phyloP scores from a whole-genome alignment of 1,140 invertebrate species.

The Anastatus disparis region DNA sequence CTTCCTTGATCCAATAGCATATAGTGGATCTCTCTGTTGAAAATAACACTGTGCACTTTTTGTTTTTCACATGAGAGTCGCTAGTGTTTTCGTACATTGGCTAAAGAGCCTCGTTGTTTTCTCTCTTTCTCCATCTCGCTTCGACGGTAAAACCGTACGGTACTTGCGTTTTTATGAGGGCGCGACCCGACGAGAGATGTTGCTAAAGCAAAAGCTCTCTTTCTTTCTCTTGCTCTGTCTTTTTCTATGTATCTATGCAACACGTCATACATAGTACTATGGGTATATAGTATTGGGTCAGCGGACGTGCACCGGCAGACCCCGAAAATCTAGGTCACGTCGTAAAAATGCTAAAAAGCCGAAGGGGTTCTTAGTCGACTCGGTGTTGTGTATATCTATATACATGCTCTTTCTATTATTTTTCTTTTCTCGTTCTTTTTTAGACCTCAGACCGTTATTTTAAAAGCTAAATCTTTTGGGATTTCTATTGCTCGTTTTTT shows the following conservation, averaged over 20 bases:
- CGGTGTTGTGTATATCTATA: too few species aligned
- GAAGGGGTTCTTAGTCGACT: conserved; percentile 23
- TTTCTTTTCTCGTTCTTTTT: not conserved
- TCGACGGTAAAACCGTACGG: conserved; percentile 38
- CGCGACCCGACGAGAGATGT: conserved; percentile 16
- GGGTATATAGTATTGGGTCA: conserved; percentile 9
- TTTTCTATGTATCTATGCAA: not conserved
- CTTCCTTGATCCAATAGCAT: not conserved
- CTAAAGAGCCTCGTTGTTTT: conserved; percentile 10
- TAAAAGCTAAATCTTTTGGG: not conserved
- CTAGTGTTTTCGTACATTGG: not conserved
- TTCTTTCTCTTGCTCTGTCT: not conserved
- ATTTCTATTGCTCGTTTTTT: too few species aligned
- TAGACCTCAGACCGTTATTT: not conserved
- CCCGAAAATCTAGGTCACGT: conserved; percentile 25
- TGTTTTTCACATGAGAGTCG: not conserved
- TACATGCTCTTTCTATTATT: not conserved
- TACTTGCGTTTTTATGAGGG: conserved; percentile 39
- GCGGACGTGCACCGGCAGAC: not conserved
- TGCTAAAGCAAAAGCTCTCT: not conserved
- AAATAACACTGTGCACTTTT: not conserved
- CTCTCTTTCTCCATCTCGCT: not conserved
- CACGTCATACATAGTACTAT: not conserved
- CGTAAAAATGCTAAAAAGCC: conserved; percentile 26
- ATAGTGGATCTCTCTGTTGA: too few species aligned